phyloP scores from a whole-genome alignment of 1,140 invertebrate genomes.

The Macrocentrus cingulum region DNA sequence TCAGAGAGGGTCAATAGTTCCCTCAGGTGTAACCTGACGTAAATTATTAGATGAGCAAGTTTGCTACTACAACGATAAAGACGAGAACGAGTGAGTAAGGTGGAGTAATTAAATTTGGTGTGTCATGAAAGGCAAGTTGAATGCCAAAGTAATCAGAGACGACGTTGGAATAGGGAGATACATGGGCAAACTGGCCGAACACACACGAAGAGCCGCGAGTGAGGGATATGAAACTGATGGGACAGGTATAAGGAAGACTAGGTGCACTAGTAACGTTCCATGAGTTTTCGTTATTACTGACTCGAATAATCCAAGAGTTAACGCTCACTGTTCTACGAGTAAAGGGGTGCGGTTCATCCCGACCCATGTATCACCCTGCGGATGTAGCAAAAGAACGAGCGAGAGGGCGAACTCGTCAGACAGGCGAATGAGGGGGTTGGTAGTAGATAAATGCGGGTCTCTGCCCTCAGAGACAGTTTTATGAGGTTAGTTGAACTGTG shows the following conservation, averaged over 20 bases:
- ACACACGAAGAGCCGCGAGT: no score
- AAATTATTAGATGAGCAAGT: slow-evolving; percentile 2
- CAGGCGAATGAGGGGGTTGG: not conserved
- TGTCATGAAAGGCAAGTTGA: slow-evolving; percentile 7
- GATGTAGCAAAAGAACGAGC: not conserved
- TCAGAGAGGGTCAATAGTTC: not conserved
- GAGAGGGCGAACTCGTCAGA: slow-evolving; percentile 5
- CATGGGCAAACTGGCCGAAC: not conserved
- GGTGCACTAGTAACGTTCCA: not conserved
- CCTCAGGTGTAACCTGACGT: not conserved
- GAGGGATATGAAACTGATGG: slow-evolving; percentile 9
- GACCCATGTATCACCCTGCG: slow-evolving; percentile 6
- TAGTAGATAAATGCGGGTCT: slow-evolving; percentile 13
- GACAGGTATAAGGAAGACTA: not conserved
- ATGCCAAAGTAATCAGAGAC: slow-evolving; percentile 1
- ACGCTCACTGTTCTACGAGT: slow-evolving; percentile 19
- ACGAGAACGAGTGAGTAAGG: slow-evolving; percentile 21
- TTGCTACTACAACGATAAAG: not conserved
- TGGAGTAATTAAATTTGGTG: slow-evolving; percentile 41
- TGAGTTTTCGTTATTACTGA: slow-evolving; percentile 34
- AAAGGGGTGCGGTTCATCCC: slow-evolving; percentile 10
- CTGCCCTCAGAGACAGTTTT: slow-evolving; percentile 26
- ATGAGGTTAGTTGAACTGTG: slow-evolving; percentile 17
- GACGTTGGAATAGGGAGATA: not conserved
- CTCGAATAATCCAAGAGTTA: slow-evolving; percentile 37